phyloP scores from a whole-genome alignment of 2,888 invertebrate genomes.

The Tetragnatha montana region DNA sequence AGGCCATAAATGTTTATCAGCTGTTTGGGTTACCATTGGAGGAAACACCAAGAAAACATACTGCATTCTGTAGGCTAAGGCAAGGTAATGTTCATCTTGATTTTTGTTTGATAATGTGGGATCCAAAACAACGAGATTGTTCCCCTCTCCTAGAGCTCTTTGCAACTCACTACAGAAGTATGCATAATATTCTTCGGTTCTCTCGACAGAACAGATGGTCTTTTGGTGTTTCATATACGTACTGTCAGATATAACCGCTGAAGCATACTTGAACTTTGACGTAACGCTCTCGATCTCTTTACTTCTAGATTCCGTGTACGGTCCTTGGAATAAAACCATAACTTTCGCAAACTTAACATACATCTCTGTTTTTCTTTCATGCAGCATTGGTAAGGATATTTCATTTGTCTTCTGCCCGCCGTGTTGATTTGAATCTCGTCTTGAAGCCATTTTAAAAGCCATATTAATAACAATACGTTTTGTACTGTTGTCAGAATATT shows the following conservation, averaged over 20 bases:
- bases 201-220: not conserved
- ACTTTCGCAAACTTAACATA: conserved; percentile 63
- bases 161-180: conserved; percentile 16
- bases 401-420: not conserved
- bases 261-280: conserved; percentile 23
- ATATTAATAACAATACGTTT: too few relatives aligned
- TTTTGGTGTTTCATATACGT: not conserved
- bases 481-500: too few relatives aligned
- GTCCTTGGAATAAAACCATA: conserved; percentile 50
- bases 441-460: too few relatives aligned
- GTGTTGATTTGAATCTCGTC: too few relatives aligned
- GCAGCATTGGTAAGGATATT: conserved; percentile 23
- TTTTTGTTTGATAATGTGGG: conserved; percentile 11
- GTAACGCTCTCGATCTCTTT: not conserved
- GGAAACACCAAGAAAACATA: conserved; percentile 44
- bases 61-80: conserved; percentile 43
- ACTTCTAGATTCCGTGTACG: not conserved
- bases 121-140: conserved; percentile 48
- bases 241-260: conserved; percentile 35
- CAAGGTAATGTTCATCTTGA: conserved; percentile 35
- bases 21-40: conserved; percentile 22
- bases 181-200: conserved; percentile 4
- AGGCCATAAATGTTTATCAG: not conserved
- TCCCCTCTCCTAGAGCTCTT: conserved; percentile 32
- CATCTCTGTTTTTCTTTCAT: conserved; percentile 49